Percentiles rank a stretch among this genome's conserved stretches.
phyloP scores from a whole-genome alignment of 2,113 vertebrate species.

The Scophthalmus maximus region DNA sequence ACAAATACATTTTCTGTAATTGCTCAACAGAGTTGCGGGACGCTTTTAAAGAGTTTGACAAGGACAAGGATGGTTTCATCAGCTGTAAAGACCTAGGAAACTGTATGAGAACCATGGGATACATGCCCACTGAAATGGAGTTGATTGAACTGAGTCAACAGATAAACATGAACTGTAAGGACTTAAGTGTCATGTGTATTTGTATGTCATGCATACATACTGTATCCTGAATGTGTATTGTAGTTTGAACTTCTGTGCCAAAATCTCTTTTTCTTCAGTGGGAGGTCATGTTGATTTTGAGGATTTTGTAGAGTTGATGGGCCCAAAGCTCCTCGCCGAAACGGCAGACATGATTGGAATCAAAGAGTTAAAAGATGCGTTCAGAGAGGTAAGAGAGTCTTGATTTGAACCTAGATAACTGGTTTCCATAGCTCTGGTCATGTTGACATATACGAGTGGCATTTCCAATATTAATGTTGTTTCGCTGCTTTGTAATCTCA shows the following conservation, averaged over 20 bases:
- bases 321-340: conserved; percentile 96
- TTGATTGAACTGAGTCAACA: conserved; percentile 97
- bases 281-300: conserved; percentile 98
- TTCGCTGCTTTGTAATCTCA: conserved; percentile 53
- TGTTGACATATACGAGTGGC: not conserved
- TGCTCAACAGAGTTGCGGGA: conserved; percentile 90
- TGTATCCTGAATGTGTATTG: not conserved
- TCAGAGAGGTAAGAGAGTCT: conserved; percentile 89
- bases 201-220: not conserved
- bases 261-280: conserved; percentile 81
- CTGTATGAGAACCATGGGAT: conserved; percentile 99
- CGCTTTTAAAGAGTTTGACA: conserved; percentile 98
- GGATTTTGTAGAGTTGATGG: conserved; percentile 98
- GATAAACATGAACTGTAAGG: conserved; percentile 99
- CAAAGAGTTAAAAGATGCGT: conserved; percentile 96
- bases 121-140: conserved; percentile 99
- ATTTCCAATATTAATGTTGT: not conserved
- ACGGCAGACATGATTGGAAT: conserved; percentile 99
- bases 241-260: conserved; percentile 7
- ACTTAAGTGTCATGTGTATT: not conserved
- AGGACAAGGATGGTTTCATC: conserved; percentile 98
- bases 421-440: not conserved
- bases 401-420: not conserved
- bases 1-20: conserved; percentile 12
- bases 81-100: conserved; percentile 98